Evolutionary conservation across 2,113 vertebrate species (phyloP).

Genomic region (Ctenomys sociabilis): DNA sequence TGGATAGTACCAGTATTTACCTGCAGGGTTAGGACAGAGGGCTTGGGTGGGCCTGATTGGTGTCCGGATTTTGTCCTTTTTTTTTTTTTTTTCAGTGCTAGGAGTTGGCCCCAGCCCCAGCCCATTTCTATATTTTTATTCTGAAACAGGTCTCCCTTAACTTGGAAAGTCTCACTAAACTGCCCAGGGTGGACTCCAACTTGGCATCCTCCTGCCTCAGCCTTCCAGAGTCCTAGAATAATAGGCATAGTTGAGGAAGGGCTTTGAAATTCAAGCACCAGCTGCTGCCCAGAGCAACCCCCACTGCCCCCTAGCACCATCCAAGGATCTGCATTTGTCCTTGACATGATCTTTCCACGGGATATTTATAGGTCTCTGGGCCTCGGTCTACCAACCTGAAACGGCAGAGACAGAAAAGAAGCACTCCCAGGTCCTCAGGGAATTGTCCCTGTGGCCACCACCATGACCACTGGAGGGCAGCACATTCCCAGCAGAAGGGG

Average conservation of each 20-base stretch:
- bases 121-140: background rate
- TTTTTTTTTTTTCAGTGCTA: background rate
- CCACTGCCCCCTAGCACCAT: background rate
- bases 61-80: background rate
- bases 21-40: background rate
- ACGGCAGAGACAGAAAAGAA: rapidly evolving
- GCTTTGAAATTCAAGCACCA: background rate
- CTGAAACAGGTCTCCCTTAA: background rate
- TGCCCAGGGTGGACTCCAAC: background rate
- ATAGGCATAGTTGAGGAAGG: background rate
- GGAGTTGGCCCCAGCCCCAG: background rate
- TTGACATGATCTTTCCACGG: background rate
- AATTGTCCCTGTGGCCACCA: background rate
- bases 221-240: background rate
- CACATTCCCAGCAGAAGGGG: background rate
- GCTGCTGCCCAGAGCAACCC: background rate
- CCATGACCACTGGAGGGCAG: conserved; percentile 53
- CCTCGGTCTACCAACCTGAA: background rate
- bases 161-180: background rate
- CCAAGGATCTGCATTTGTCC: background rate
- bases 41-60: too few relatives aligned
- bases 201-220: background rate
- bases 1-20: background rate
- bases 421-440: too few relatives aligned
- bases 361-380: background rate